Evolutionary conservation across 2,888 invertebrate genomes (phyloP).

Genomic region (Agrotis puta): DNA sequence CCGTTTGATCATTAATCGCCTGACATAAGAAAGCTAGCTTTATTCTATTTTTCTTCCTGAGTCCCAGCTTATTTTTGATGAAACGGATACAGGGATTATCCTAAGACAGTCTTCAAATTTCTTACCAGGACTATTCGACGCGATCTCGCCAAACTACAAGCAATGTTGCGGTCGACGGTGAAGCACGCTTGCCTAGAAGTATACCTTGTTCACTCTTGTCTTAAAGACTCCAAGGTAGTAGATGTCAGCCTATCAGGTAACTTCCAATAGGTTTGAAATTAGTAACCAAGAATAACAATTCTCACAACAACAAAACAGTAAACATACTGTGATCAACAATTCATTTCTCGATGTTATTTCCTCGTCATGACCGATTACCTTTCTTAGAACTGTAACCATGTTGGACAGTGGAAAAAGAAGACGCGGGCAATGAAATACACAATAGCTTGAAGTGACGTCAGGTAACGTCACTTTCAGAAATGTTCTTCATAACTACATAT

Average conservation of each 20-base stretch:
- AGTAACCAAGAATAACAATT: not conserved
- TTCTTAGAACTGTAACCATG: conserved; percentile 2
- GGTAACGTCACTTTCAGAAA: not conserved
- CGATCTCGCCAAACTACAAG: too few relatives aligned
- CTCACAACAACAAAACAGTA: too few relatives aligned
- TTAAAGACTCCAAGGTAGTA: too few relatives aligned
- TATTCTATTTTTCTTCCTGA: too few relatives aligned
- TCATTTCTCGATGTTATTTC: conserved; percentile 2
- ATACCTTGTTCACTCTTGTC: too few relatives aligned
- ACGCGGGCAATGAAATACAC: not conserved
- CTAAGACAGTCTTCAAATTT: too few relatives aligned
- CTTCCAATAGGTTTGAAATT: not conserved
- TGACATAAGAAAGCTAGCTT: not conserved
- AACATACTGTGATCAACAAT: conserved; percentile 13
- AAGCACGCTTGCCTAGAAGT: too few relatives aligned
- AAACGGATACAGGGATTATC: too few relatives aligned
- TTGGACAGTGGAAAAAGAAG: not conserved
- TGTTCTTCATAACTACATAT: not conserved
- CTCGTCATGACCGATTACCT: not conserved
- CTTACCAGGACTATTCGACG: too few relatives aligned
- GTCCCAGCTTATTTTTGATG: too few relatives aligned
- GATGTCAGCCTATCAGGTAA: too few relatives aligned
- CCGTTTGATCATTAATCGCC: not conserved
- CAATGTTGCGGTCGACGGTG: too few relatives aligned
- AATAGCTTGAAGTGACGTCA: not conserved